Evolutionary conservation across 2,797 vertebrate genomes (phyloP), one percentile per base, ranked within the genome.

Genomic region (Pristis pectinata): DNA sequence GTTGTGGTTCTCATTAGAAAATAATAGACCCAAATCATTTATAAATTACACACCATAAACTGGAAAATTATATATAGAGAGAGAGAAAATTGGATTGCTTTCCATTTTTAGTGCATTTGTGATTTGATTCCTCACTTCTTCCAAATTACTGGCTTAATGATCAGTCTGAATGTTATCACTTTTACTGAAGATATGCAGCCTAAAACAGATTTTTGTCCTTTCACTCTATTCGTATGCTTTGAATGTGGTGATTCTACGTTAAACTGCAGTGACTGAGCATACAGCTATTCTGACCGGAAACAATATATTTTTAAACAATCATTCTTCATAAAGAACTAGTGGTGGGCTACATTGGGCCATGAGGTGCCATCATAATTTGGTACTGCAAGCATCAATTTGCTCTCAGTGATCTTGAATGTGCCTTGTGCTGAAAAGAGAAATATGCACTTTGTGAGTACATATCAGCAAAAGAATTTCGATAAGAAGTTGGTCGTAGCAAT

Each of bases 51-150:
- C 22, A 56, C 10, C 30, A 15, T 87, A 85, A 85, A 56, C 53
- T 87, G 11, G 49, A 87, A 34, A 87, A 87, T 87, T 87, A 87
- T 53, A 87, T 56, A 85, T 53, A 53, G 30, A 53, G 49, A 53
- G 49, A 53, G 82, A 85, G 44, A 85, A 30, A 85, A 56, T 56
- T 85, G 11, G 13, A 85, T 85, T 85, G 83, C 83, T 85, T 85
- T 59, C 27, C 53, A 59, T 85, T 85, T 67, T 85, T 56, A 56
- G 44, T 85, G 83, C 41, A 85, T 30, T 56, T 44, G 10, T 34
- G 53, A 85, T 56, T 30, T 85, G 24, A 85, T 85, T 49, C 30
- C 27, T 53, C 49, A 85, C 83, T 53, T 85, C 83, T 85, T 34
- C 24, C 83, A 59, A 34, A 87, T 87, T 59, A 56, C 34, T 87